Conservation (phyloP, 2,888 invertebrate species). For the Sphaerophoria rueppellii region DNA sequence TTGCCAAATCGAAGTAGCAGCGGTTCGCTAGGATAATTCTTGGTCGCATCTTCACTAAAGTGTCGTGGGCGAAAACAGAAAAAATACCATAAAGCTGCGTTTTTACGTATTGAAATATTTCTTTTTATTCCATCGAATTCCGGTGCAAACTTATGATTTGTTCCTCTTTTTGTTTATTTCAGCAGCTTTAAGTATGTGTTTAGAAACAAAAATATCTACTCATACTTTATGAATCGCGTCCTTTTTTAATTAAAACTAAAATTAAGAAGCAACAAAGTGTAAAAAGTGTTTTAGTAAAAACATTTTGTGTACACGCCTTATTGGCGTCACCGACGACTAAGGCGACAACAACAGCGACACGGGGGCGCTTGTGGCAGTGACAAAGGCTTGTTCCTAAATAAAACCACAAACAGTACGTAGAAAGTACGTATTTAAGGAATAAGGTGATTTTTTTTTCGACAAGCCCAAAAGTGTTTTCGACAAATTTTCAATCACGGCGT, state of each 20-base stretch:
- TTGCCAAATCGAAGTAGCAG: too few relatives aligned
- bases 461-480: not conserved
- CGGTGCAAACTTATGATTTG: slow-evolving; percentile 24
- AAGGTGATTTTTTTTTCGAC: slow-evolving; percentile 23
- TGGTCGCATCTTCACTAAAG: too few relatives aligned
- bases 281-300: not conserved
- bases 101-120: not conserved
- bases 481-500: slow-evolving; percentile 63
- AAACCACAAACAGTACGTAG: slow-evolving; percentile 42
- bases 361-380: not conserved
- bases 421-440: slow-evolving; percentile 32
- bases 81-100: slow-evolving; percentile 6
- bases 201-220: slow-evolving; percentile 18
- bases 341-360: not conserved
- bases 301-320: not conserved
- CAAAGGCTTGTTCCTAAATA: not conserved
- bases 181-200: slow-evolving; percentile 3
- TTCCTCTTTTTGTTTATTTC: not conserved
- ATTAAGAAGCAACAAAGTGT: not conserved
- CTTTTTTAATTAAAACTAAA: not conserved
- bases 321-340: not conserved
- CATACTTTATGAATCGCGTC: slow-evolving; percentile 11
- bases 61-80: not conserved
- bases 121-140: not conserved
- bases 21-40: too few relatives aligned